Evolutionary conservation across 2,888 invertebrate species (phyloP).

Genomic region (Plebejus argus): DNA sequence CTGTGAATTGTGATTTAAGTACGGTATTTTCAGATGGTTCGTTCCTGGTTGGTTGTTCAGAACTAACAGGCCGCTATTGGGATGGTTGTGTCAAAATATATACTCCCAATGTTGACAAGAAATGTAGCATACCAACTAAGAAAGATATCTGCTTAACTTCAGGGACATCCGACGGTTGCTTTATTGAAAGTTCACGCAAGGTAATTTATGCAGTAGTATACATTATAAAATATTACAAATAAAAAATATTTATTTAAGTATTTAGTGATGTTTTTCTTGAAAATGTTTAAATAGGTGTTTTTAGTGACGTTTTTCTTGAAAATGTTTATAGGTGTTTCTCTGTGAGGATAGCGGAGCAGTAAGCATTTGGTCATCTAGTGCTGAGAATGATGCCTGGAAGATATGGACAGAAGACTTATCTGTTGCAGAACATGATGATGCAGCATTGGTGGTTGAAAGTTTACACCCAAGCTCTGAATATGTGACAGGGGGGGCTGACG

Average conservation of each 20-base stretch:
- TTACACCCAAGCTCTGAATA: slow-evolving; percentile 59
- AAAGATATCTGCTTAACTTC: slow-evolving; percentile 57
- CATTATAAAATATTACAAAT: neutral
- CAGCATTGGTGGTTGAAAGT: slow-evolving; percentile 61
- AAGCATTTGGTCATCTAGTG: slow-evolving; percentile 60
- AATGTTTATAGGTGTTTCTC: slow-evolving; percentile 58
- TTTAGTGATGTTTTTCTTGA: neutral
- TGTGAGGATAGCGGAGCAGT: slow-evolving; percentile 73
- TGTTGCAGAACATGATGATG: slow-evolving; percentile 71
- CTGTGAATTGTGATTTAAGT: no score
- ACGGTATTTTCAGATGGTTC: slow-evolving; percentile 59
- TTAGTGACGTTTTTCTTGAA: slow-evolving; percentile 6
- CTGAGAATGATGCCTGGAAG: slow-evolving; percentile 55
- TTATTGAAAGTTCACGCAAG: slow-evolving; percentile 61
- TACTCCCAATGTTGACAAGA: slow-evolving; percentile 53
- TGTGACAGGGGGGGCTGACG: slow-evolving; percentile 73
- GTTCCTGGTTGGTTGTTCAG: slow-evolving; percentile 68
- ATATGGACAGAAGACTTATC: slow-evolving; percentile 60
- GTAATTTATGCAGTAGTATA: slow-evolving; percentile 46
- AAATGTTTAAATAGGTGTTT: slow-evolving; percentile 55
- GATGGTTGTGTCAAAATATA: slow-evolving; percentile 66
- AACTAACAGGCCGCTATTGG: slow-evolving; percentile 75
- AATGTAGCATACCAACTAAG: slow-evolving; percentile 49
- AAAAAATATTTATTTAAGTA: neutral
- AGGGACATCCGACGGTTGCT: slow-evolving; percentile 72